phyloP scores from a whole-genome alignment of 2,888 invertebrate species.

The Xestoiulus laeticollis region DNA sequence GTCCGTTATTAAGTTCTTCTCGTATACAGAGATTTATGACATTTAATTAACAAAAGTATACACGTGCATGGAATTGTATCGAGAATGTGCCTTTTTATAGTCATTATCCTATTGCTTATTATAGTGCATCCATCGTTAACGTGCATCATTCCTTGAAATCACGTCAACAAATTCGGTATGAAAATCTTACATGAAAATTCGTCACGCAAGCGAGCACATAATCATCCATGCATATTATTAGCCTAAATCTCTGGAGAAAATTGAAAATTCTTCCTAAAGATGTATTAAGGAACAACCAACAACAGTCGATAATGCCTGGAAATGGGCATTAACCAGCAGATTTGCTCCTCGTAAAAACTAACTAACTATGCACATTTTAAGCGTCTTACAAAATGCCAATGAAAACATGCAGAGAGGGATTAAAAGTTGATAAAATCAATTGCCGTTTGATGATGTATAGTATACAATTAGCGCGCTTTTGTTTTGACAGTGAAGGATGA shows the following conservation, averaged over 20 bases:
- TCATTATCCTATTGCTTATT: not conserved
- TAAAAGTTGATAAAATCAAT: not conserved
- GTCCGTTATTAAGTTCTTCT: not conserved
- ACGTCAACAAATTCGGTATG: not conserved
- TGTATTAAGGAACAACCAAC: not conserved
- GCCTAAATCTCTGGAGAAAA: not conserved
- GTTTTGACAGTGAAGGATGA: not conserved
- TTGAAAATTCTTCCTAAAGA: not conserved
- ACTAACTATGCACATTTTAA: not conserved
- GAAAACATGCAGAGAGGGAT: not conserved
- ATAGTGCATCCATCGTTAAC: not conserved
- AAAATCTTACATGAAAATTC: not conserved
- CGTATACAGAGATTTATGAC: not conserved
- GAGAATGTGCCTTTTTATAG: not conserved
- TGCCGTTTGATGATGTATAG: not conserved
- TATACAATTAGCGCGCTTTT: not conserved
- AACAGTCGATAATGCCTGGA: not conserved
- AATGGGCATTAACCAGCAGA: not conserved
- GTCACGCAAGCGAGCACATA: not conserved
- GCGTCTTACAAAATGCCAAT: not conserved
- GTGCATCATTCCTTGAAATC: constrained; percentile 2
- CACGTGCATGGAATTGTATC: not conserved
- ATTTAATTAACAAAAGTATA: constrained; percentile 20
- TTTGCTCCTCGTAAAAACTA: not conserved
- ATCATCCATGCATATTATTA: not conserved